A percentile compares a stretch with the other conserved stretches of the same genome.
Evolutionary conservation across 2,113 vertebrate species (phyloP).

Genomic region (Rhea pennata): DNA sequence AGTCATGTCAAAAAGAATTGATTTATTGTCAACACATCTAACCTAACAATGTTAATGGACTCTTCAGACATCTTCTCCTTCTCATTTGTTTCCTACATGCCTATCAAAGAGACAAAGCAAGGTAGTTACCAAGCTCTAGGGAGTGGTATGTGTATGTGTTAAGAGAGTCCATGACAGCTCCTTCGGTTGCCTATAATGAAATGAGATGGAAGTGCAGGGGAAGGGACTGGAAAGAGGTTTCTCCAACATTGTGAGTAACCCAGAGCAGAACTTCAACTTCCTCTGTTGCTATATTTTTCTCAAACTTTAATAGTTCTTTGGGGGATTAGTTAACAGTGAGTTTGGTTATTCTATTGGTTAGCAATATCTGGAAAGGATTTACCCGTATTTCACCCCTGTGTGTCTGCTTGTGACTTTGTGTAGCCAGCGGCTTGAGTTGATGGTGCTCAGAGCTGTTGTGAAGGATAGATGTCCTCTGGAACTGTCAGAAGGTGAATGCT

Average conservation of each 20-base stretch:
- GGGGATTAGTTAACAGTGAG: not conserved
- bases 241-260: not conserved
- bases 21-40: conserved; percentile 78
- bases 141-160: conserved; percentile 62
- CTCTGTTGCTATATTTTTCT: conserved; percentile 47
- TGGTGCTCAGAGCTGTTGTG: not conserved
- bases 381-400: not conserved
- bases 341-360: conserved; percentile 11
- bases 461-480: conserved; percentile 48
- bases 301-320: not conserved
- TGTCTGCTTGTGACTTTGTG: not conserved
- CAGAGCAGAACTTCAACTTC: conserved; percentile 43
- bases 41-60: conserved; percentile 80
- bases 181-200: conserved; percentile 66
- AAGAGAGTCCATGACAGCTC: conserved; percentile 63
- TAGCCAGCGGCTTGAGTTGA: not conserved
- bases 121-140: conserved; percentile 74
- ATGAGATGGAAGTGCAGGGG: not conserved
- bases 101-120: conserved; percentile 77
- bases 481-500: conserved; percentile 55
- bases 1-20: conserved; percentile 80
- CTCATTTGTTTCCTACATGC: conserved; percentile 80
- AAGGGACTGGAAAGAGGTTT: not conserved
- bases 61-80: conserved; percentile 75
- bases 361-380: conserved; percentile 36